Conservation (phyloP, 2,797 vertebrate species). For the Dendrocincla tyrannina region DNA sequence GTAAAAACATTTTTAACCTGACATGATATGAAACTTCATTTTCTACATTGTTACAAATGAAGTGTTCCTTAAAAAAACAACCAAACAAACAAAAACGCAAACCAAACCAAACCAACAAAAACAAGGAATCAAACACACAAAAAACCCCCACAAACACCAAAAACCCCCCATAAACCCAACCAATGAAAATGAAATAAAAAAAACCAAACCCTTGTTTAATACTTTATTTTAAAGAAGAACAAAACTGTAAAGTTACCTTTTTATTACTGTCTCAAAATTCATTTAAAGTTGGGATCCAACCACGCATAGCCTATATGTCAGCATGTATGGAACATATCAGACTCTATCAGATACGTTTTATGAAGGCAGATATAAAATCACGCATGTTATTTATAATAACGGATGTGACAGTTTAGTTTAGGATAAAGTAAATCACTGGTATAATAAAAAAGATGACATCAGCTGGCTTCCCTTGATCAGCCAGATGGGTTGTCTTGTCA, state of each 20-base stretch:
- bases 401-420: background rate
- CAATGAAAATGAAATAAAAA: background rate
- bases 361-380: background rate
- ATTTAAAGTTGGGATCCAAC: background rate
- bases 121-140: background rate
- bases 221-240: background rate
- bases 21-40: background rate
- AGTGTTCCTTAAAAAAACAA: background rate
- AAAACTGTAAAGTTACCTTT: background rate
- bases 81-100: background rate
- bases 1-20: background rate
- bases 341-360: background rate
- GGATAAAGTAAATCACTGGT: background rate
- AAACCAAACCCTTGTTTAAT: background rate
- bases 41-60: background rate
- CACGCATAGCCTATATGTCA: background rate
- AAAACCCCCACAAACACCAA: background rate
- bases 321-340: background rate
- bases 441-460: background rate
- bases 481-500: background rate
- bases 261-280: background rate
- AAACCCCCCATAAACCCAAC: background rate
- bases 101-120: background rate
- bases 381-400: background rate
- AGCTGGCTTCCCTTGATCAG: background rate